Evolutionary conservation across 2,888 invertebrate species (phyloP).

Genomic region (Eledone cirrhosa): DNA sequence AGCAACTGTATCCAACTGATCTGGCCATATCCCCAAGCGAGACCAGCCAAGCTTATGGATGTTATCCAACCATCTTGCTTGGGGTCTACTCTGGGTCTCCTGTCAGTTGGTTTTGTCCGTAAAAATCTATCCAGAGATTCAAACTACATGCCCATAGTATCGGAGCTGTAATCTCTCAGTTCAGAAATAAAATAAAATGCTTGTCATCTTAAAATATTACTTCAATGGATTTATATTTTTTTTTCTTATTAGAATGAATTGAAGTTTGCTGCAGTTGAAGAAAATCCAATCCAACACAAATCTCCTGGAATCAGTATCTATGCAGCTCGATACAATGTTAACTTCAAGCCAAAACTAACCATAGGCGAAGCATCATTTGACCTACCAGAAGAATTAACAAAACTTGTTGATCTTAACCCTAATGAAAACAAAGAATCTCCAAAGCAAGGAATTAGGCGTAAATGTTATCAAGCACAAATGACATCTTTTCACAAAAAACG

Average conservation of each 20-base stretch:
- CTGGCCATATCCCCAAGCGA: too few species aligned
- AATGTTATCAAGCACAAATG: constrained; percentile 53
- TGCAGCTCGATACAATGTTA: constrained; percentile 45
- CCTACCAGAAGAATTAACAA: constrained; percentile 47
- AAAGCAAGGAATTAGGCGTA: constrained; percentile 31
- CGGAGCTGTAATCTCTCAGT: too few species aligned
- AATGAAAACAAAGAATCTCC: constrained; percentile 10
- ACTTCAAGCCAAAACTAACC: constrained; percentile 34
- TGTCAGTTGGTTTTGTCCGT: too few species aligned
- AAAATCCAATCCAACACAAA: constrained; percentile 45
- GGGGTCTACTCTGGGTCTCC: too few species aligned
- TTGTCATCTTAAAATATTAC: too few species aligned
- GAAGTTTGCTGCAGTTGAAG: constrained; percentile 48
- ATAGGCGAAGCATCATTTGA: constrained; percentile 47
- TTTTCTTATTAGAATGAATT: constrained; percentile 51
- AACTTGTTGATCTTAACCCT: constrained; percentile 20
- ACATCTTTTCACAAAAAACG: constrained; percentile 50
- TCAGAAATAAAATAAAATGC: too few species aligned
- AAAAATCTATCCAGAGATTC: too few species aligned
- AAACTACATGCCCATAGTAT: too few species aligned
- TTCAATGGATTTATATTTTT: not conserved
- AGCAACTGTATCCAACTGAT: too few species aligned
- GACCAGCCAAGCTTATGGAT: too few species aligned
- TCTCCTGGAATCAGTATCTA: constrained; percentile 44
- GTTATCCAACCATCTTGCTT: too few species aligned